These are phyloP conservation scores for Lagria hirta DNA, from an alignment of 2,888 invertebrate species.

Conservation along the genomic window DNA sequence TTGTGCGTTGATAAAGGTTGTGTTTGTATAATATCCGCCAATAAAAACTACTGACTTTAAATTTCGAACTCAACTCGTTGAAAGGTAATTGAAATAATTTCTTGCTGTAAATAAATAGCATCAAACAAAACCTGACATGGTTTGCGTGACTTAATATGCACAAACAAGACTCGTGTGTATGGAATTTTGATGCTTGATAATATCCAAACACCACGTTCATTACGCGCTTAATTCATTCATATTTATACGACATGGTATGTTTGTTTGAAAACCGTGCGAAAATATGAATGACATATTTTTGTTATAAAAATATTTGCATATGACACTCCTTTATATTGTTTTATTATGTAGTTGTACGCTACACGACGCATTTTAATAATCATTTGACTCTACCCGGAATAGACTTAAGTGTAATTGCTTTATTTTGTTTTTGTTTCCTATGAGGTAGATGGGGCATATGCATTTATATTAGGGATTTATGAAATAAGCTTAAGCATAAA, in stretches of 20 bases:
- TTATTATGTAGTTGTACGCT: conserved; percentile 28
- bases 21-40: too few species aligned
- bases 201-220: conserved; percentile 21
- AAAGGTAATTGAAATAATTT: too few species aligned
- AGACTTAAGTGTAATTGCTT: conserved; percentile 18
- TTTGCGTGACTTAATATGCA: conserved; percentile 29
- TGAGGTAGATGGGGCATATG: conserved; percentile 21
- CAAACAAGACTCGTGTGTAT: conserved; percentile 20
- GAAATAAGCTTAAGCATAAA: conserved; percentile 18
- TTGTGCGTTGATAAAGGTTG: too few species aligned
- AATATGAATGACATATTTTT: conserved; percentile 38
- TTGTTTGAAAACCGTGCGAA: conserved; percentile 33
- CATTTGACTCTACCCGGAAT: conserved; percentile 28
- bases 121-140: conserved; percentile 24
- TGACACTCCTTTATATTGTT: conserved; percentile 33
- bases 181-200: conserved; percentile 23
- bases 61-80: too few species aligned
- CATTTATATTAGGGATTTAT: conserved; percentile 20
- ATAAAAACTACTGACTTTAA: too few species aligned
- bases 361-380: conserved; percentile 27
- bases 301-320: conserved; percentile 31
- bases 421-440: conserved; percentile 26
- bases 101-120: too few species aligned
- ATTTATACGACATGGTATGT: conserved; percentile 30
- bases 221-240: conserved; percentile 27